Base-by-base conservation (phyloP, 2,797 vertebrate species). In the Platyrinchus mystaceus region DNA sequence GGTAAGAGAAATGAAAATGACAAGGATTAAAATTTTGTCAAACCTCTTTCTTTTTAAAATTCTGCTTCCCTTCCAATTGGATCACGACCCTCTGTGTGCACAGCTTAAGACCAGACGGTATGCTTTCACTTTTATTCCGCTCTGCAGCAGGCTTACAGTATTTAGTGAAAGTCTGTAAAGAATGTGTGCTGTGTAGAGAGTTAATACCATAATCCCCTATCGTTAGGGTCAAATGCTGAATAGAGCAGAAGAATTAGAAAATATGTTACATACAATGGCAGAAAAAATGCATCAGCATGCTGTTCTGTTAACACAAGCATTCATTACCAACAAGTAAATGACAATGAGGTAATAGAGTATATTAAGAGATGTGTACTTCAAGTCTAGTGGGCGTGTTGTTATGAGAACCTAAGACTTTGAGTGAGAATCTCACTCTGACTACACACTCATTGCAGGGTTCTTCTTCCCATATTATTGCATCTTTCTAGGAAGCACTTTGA, bases 1-100 rank as follows among this genome's bases (percentile, higher is more conserved):
- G 98, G 98, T 98, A 98, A 98, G 98, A 99, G 98, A 99, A 99
- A 99, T 99, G 98, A 99, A 99, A 99, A 99, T 99, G 98, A 98
- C 98, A 98, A 98, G 99, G 99, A 99, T 99, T 99, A 99, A 99
- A 98, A 98, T 98, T 98, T 98, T 97, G 97, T 98, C 98, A 98
- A 98, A 98, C 98, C 98, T 98, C 98, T 98, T 98, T 98, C 98
- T 98, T 98, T 98, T 98, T 97, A 98, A 98, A 98, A 98, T 98
- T 98, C 98, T 97, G 97, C 97, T 97, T 98, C 98, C 96, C 97
- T 98, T 98, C 98, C 98, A 98, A 98, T 98, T 98, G 98, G 98
- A 98, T 98, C 98, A 98, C 94, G 97, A 98, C 98, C 98, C 97
- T 98, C 98, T 98, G 97, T 98, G 97, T 98, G 98, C 97, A 97